These are phyloP conservation scores for Chionodraco myersi DNA, from an alignment of 2,113 vertebrate species.

Conservation along the genomic window DNA sequence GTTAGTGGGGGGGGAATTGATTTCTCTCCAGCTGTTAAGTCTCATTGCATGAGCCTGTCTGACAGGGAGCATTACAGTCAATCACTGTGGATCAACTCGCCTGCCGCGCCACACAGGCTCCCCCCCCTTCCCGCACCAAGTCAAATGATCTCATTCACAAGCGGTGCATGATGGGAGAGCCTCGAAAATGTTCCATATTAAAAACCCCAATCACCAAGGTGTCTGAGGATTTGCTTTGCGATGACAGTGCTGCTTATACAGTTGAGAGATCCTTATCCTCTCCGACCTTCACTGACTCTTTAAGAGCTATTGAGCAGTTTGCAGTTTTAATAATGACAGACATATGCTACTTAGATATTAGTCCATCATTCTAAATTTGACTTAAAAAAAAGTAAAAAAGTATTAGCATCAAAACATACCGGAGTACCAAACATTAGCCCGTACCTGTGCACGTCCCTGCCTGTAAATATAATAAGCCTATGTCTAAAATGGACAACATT, in stretches of 20 bases:
- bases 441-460: too few relatives aligned
- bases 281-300: constrained; percentile 22
- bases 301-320: constrained; percentile 47
- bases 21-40: constrained; percentile 81
- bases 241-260: constrained; percentile 47
- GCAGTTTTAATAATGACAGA: constrained; percentile 43
- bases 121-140: constrained; percentile 44
- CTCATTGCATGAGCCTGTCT: constrained; percentile 72
- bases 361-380: background rate
- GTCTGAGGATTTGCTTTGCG: constrained; percentile 62
- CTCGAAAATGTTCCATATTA: constrained; percentile 52
- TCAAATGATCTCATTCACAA: constrained; percentile 72
- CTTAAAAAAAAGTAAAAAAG: too few relatives aligned
- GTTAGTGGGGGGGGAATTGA: constrained; percentile 66
- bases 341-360: constrained; percentile 20
- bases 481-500: too few relatives aligned
- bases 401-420: too few relatives aligned
- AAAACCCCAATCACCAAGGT: constrained; percentile 47
- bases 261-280: constrained; percentile 37
- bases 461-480: too few relatives aligned
- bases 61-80: constrained; percentile 80
- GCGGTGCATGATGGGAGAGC: constrained; percentile 64
- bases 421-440: too few relatives aligned
- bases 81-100: constrained; percentile 79
- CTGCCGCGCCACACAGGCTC: constrained; percentile 61